Base-by-base conservation (phyloP, 2,888 invertebrate genomes). In the Pandemis heparana region DNA sequence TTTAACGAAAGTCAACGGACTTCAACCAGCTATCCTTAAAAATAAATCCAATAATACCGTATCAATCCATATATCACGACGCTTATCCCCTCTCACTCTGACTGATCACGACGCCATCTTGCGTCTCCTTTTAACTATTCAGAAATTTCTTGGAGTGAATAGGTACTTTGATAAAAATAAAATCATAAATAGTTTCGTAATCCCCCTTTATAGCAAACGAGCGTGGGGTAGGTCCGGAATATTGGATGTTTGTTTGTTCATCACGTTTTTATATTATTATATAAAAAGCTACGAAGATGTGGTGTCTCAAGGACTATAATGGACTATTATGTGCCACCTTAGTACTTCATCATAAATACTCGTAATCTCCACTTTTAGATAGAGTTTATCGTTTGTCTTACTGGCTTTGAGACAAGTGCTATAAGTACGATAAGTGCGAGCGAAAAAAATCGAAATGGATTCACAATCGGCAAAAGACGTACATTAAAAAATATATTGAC, bases 161-260 rank as follows among this genome's bases (percentile, higher is more conserved):
- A 72, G 67, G 67, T 67, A 67, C 41, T 61, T 63, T 14, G 66
- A 62, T 39, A 39, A 67, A 72, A 72, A 72, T 62, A 67, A 67
- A 51, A 62, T 32, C 43, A n/a, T 46, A 59, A 56, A 67, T 61
- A 46, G 61, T 39, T 23, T 4, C n/a, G 18, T 72, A 72, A 68
- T 72, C 72, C 72, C 12, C 67, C 41, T 67, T 71, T 63, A 72
- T 63, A 72, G 72, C 53, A 38, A 68, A 39, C 72, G 68, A 18
- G 5, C 67, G 62, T 72, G 72, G 46, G 72, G 62, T 72, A 72
- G 72, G 72, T 72, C 62, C 62, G 71, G 71, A 61, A 65, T 65
- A 41, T 12, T 32, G 60, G 12, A 14, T 62, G 61, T 43, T 53
- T 72, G 72, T 56, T 56, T 46, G 56, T 72, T 60, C 41, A 60